Evolutionary conservation across 2,888 invertebrate species (phyloP).

Genomic region (Silvanus unidentatus): DNA sequence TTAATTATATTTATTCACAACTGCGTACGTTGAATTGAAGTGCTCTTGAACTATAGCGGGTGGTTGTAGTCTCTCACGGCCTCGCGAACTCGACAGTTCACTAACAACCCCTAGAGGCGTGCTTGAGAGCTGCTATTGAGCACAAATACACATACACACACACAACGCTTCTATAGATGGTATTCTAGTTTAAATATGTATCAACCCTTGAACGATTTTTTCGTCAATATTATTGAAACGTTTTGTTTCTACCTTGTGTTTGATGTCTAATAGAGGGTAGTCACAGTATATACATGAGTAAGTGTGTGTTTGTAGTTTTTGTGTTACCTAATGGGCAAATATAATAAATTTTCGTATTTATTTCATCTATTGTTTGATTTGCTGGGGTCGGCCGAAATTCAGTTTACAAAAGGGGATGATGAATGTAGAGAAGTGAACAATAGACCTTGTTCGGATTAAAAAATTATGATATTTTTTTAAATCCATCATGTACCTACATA

Average conservation of each 20-base stretch:
- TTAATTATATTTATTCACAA: conserved; percentile 30
- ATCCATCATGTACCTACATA: too few species aligned
- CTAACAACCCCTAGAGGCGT: conserved; percentile 32
- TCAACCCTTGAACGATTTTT: neutral
- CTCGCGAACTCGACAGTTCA: conserved; percentile 20
- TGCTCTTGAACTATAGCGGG: conserved; percentile 21
- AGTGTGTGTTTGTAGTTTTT: neutral
- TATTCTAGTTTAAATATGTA: too few species aligned
- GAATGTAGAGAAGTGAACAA: conserved; percentile 1
- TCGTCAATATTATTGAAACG: conserved; percentile 11
- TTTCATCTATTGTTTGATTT: conserved; percentile 23
- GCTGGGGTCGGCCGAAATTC: conserved; percentile 9
- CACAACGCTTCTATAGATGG: too few species aligned
- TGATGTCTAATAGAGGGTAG: conserved; percentile 6
- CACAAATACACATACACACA: conserved; percentile 18
- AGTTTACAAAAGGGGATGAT: neutral
- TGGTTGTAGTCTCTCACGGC: conserved; percentile 27
- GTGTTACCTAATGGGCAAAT: conserved; percentile 19
- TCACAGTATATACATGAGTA: too few species aligned
- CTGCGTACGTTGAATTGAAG: conserved; percentile 22
- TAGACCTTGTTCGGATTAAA: too few species aligned
- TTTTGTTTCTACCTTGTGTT: conserved; percentile 7
- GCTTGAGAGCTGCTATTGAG: conserved; percentile 26
- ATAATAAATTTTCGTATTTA: conserved; percentile 24
- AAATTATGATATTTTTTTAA: too few species aligned